Evolutionary conservation across 30 jellyfish, hydroid and myxozoan genomes (phyloP).

Genomic region (Mastigias papua): DNA sequence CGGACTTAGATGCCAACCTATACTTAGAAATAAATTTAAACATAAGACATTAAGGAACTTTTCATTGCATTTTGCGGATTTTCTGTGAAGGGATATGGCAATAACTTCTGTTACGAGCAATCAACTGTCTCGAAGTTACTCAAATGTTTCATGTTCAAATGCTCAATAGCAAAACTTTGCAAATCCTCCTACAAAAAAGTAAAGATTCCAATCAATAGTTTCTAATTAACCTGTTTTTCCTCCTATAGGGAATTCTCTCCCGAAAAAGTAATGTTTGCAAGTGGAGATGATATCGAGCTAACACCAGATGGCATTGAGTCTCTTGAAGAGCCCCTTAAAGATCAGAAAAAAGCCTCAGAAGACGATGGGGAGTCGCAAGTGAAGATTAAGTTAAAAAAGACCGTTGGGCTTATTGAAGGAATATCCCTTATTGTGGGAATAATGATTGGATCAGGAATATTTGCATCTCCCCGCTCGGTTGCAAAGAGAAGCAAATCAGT

Average conservation of each 20-base stretch:
- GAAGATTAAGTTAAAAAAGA: constrained; percentile 25
- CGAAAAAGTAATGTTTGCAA: background rate
- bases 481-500: constrained; percentile 66
- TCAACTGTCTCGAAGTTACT: too few relatives aligned
- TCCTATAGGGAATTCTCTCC: background rate
- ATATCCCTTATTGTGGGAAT: constrained; percentile 72
- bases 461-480: constrained; percentile 91
- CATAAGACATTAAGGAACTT: too few relatives aligned
- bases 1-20: too few relatives aligned
- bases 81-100: too few relatives aligned
- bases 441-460: constrained; percentile 94
- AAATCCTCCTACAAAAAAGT: too few relatives aligned
- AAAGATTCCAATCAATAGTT: too few relatives aligned
- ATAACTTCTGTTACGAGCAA: too few relatives aligned
- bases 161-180: too few relatives aligned
- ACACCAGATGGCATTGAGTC: background rate
- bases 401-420: constrained; percentile 65
- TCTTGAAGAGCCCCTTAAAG: background rate
- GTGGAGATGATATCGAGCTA: background rate
- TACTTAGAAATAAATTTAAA: too few relatives aligned
- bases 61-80: too few relatives aligned
- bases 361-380: background rate
- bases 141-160: too few relatives aligned
- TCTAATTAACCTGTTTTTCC: background rate
- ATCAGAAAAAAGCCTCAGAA: background rate